These are phyloP conservation scores for Lepidonotus clava DNA, from an alignment of 2,888 invertebrate species.

Conservation along the genomic window DNA sequence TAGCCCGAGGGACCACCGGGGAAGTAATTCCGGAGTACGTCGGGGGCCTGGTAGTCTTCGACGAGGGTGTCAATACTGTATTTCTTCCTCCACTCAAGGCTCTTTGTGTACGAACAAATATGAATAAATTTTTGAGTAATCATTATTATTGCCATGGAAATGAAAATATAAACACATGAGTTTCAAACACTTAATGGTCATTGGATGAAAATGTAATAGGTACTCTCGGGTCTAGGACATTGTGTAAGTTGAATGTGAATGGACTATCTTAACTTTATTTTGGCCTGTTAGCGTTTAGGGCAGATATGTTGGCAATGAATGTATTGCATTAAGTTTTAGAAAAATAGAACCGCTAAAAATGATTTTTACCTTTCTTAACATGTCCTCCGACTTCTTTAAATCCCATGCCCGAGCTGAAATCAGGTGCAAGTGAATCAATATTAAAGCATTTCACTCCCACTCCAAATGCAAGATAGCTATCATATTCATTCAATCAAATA, in stretches of 20 bases:
- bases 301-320: background rate
- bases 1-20: constrained; percentile 85
- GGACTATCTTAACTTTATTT: background rate
- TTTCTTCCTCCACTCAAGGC: constrained; percentile 14
- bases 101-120: background rate
- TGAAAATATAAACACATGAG: background rate
- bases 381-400: constrained; percentile 39
- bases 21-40: constrained; percentile 85
- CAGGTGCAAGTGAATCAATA: background rate
- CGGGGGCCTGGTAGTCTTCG: constrained; percentile 64
- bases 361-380: constrained; percentile 29
- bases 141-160: background rate
- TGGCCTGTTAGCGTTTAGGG: background rate
- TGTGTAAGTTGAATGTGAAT: background rate
- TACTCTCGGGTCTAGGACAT: background rate
- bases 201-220: background rate
- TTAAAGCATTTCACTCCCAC: background rate
- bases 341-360: background rate
- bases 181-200: background rate
- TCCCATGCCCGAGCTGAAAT: constrained; percentile 49
- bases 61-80: constrained; percentile 24
- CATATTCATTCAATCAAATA: background rate
- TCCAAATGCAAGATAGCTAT: background rate
- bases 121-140: background rate
- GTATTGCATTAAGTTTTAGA: background rate